Evolutionary conservation across 1,140 invertebrate genomes (phyloP), one percentile per base, ranked within the genome.

Genomic region (Araneus ventricosus): DNA sequence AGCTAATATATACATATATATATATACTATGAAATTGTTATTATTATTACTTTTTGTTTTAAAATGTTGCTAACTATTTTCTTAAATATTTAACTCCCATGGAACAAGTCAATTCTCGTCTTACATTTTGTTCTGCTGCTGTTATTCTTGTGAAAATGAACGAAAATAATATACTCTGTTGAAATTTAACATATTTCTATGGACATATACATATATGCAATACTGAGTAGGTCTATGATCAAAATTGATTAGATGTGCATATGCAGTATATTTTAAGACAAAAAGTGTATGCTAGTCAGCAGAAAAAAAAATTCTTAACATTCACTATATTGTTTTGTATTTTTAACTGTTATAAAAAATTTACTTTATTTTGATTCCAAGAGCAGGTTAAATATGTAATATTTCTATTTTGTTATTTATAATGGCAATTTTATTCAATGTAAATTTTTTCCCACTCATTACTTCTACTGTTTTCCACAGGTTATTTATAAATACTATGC

Each of bases 151-250:
- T 91, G 45, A 91, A 90, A 30, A 90, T 22, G 34, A 85, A 70
- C 67, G 67, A 79, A 79, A 92, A 92, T 88, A 91, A 92, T 93
- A 93, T 93, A 93, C 45, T 93, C 70, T 93, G 91, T 93, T 93
- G 91, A 93, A 87, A 87, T 93, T 88, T 93, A 88, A 93, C 85
- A 93, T 93, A 93, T 93, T 93, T 93, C 91, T 93, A 93, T 93
- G 85, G 84, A 92, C 57, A 86, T 92, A 92, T 92, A 70, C 52
- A 86, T 92, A 86, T 88, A 93, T 87, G 84, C 85, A 79, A 93
- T 93, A 93, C 61, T 93, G 85, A 93, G 85, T 93, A 93, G 91
- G 37, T 37, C 91, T 79, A 75, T 93, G 91, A 93, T 87, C 91
- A 93, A 93, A 93, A 93, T 93, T 93, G 41, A 87, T 86, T 93